A percentile compares a stretch with the other conserved stretches of the same genome.
Conservation (phyloP, 2,113 vertebrate species). For the Sciurus niger region DNA sequence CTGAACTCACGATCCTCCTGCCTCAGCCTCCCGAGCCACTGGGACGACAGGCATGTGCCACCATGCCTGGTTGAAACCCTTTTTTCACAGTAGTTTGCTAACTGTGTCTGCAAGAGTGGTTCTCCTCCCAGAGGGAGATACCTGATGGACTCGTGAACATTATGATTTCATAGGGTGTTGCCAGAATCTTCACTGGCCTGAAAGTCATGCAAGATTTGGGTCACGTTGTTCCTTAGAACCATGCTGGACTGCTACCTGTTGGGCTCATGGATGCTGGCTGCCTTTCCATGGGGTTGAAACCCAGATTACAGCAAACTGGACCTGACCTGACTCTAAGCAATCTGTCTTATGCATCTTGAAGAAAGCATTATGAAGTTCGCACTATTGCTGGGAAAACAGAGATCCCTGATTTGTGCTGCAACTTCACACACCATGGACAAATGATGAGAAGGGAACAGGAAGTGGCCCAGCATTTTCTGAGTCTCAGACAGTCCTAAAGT, state of each 20-base stretch:
- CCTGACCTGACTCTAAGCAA: too few relatives aligned
- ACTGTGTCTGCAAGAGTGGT: constrained; percentile 1
- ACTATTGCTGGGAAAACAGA: neutral
- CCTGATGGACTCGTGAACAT: neutral
- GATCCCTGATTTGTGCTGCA: too few relatives aligned
- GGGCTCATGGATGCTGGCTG: too few relatives aligned
- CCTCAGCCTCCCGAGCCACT: too few relatives aligned
- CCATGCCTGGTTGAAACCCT: neutral
- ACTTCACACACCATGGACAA: neutral
- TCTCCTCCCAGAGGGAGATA: constrained; percentile 29
- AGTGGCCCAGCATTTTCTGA: neutral
- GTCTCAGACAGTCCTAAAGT: rapidly evolving
- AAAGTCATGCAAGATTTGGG: neutral
- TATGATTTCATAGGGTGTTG: neutral
- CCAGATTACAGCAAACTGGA: too few relatives aligned
- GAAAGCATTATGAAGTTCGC: neutral
- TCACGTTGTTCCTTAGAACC: neutral
- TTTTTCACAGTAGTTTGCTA: constrained; percentile 66
- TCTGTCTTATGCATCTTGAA: neutral
- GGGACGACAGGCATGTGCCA: too few relatives aligned
- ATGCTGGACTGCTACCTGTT: rapidly evolving
- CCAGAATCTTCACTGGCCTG: neutral
- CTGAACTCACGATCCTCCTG: too few relatives aligned
- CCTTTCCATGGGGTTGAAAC: too few relatives aligned
- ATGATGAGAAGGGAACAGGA: neutral